A percentile compares a stretch with the other conserved stretches of the same genome.
These are phyloP conservation scores for Drosophila kambysellisi DNA, from an alignment of 2,888 invertebrate genomes.

Conservation along the genomic window DNA sequence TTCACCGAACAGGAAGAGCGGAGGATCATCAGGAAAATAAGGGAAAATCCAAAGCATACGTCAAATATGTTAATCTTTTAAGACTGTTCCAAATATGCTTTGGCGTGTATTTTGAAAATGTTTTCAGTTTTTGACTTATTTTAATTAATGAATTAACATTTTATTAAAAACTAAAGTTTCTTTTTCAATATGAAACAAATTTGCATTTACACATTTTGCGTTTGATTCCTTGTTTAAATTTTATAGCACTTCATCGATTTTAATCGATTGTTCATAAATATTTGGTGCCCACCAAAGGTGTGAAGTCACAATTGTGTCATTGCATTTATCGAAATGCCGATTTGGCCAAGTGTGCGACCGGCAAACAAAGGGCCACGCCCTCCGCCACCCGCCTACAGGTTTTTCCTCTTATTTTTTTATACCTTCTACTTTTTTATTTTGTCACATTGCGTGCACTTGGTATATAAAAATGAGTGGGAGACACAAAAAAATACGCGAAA, in stretches of 20 bases:
- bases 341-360: neutral
- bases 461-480: conserved; percentile 62
- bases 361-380: conserved; percentile 24
- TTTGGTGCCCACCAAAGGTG: neutral
- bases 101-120: too few species aligned
- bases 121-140: too few species aligned
- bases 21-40: too few species aligned
- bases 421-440: conserved; percentile 33
- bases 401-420: conserved; percentile 4
- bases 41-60: too few species aligned
- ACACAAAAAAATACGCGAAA: conserved; percentile 4
- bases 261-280: neutral
- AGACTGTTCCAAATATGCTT: too few species aligned
- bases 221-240: too few species aligned
- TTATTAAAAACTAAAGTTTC: too few species aligned
- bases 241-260: neutral
- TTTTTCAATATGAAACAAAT: too few species aligned
- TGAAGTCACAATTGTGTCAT: neutral
- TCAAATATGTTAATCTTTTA: too few species aligned
- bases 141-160: too few species aligned
- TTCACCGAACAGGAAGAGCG: too few species aligned
- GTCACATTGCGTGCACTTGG: conserved; percentile 76
- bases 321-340: neutral
- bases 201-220: too few species aligned
- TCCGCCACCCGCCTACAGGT: neutral